These are phyloP conservation scores for Mantis religiosa DNA, from an alignment of 2,888 invertebrate species.

Conservation along the genomic window DNA sequence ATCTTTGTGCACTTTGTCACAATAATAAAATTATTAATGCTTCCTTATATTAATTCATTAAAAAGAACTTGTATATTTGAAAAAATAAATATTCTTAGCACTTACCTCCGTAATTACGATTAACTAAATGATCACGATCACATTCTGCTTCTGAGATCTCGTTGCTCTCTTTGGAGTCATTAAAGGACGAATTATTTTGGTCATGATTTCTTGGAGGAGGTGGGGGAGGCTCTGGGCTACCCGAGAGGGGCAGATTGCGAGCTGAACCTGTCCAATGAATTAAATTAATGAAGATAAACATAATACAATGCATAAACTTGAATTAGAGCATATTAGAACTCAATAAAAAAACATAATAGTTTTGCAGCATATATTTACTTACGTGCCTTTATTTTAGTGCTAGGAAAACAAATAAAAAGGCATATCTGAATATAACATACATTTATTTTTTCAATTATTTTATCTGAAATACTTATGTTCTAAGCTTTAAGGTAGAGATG, in stretches of 20 bases:
- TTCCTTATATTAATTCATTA: not conserved
- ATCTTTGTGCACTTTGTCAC: no score
- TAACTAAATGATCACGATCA: slow-evolving; percentile 73
- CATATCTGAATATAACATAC: not conserved
- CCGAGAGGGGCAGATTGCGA: slow-evolving; percentile 55
- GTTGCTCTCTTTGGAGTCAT: slow-evolving; percentile 91
- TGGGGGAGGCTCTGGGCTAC: slow-evolving; percentile 64
- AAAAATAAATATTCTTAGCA: not conserved
- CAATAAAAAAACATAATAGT: not conserved
- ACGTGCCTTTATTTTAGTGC: not conserved
- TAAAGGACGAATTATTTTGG: slow-evolving; percentile 69
- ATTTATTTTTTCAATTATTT: no score
- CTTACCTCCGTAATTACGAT: slow-evolving; percentile 83
- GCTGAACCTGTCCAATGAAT: slow-evolving; percentile 41
- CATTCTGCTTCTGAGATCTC: slow-evolving; percentile 92
- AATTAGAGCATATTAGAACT: not conserved
- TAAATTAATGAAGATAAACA: not conserved
- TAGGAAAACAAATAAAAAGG: not conserved
- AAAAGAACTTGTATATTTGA: not conserved
- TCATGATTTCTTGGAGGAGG: slow-evolving; percentile 78
- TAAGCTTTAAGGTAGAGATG: no score
- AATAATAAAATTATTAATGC: not conserved
- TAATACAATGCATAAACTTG: not conserved
- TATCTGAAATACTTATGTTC: no score
- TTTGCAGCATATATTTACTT: not conserved